Conservation (phyloP, 2,797 vertebrate genomes). For the Anableps anableps region DNA sequence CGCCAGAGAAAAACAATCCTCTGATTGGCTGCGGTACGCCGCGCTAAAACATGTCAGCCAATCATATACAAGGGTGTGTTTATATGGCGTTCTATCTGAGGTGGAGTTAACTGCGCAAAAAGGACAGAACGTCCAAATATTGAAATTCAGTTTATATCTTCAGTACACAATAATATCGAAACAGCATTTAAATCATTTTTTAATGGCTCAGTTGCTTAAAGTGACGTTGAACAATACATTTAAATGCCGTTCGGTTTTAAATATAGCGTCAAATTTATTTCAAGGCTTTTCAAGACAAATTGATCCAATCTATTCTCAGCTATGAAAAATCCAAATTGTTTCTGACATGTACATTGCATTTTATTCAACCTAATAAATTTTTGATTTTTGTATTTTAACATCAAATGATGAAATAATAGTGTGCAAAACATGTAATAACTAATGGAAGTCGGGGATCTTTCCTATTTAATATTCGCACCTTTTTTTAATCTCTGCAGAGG, state of each 20-base stretch:
- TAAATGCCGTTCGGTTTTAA: background rate
- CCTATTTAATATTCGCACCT: background rate
- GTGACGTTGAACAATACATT: background rate
- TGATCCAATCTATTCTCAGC: background rate
- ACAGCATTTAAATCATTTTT: background rate
- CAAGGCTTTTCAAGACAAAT: background rate
- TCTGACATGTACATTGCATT: background rate
- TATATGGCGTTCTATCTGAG: constrained; percentile 19
- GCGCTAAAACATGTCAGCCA: constrained; percentile 81
- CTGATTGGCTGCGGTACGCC: constrained; percentile 78
- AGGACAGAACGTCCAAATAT: constrained; percentile 7
- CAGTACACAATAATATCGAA: background rate
- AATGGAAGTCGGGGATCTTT: background rate
- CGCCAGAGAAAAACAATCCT: constrained; percentile 78
- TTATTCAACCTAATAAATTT: too few relatives aligned
- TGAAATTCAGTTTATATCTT: background rate
- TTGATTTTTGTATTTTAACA: too few relatives aligned
- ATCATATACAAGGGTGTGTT: constrained; percentile 70
- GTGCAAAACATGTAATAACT: too few relatives aligned
- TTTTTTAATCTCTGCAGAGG: background rate
- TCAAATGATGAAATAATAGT: too few relatives aligned
- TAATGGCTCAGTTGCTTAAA: background rate
- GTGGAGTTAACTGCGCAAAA: constrained; percentile 38
- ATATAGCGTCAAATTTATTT: background rate
- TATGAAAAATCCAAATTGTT: background rate